A percentile compares a stretch with the other conserved stretches of the same genome.
Conservation (phyloP, 2,113 vertebrate species). For the Upupa epops region DNA sequence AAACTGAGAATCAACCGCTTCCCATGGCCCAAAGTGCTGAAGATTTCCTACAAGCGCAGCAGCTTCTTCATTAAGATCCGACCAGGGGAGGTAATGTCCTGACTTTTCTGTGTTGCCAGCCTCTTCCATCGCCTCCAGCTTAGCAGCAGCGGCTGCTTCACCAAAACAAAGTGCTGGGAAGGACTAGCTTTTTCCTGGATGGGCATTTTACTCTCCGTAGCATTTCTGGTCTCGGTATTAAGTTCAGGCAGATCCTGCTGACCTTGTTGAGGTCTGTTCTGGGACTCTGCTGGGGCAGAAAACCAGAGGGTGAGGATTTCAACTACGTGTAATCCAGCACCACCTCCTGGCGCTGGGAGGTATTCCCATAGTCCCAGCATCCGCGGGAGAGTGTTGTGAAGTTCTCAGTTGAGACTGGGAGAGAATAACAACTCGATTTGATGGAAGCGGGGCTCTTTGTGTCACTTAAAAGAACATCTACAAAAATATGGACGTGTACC, state of each 20-base stretch:
- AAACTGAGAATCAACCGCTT: constrained; percentile 98
- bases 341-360: not conserved
- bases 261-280: not conserved
- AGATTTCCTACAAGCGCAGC: constrained; percentile 97
- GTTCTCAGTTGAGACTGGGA: not conserved
- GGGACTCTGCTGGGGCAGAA: not conserved
- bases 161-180: rapidly evolving
- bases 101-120: not conserved
- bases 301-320: not conserved
- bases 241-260: not conserved
- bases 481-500: not conserved
- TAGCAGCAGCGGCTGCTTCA: rapidly evolving
- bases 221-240: not conserved
- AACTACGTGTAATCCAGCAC: not conserved
- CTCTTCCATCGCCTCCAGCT: not conserved
- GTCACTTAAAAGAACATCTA: not conserved
- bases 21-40: constrained; percentile 97
- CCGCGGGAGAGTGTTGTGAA: not conserved
- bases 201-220: rapidly evolving
- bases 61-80: constrained; percentile 98
- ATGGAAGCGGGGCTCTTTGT: not conserved
- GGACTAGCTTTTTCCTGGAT: not conserved
- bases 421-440: not conserved
- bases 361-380: constrained; percentile 19
- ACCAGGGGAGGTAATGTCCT: constrained; percentile 85